Percentiles rank a stretch among this genome's conserved stretches.
These are phyloP conservation scores for Synanceia verrucosa DNA, from an alignment of 2,797 vertebrate species.

Conservation along the genomic window DNA sequence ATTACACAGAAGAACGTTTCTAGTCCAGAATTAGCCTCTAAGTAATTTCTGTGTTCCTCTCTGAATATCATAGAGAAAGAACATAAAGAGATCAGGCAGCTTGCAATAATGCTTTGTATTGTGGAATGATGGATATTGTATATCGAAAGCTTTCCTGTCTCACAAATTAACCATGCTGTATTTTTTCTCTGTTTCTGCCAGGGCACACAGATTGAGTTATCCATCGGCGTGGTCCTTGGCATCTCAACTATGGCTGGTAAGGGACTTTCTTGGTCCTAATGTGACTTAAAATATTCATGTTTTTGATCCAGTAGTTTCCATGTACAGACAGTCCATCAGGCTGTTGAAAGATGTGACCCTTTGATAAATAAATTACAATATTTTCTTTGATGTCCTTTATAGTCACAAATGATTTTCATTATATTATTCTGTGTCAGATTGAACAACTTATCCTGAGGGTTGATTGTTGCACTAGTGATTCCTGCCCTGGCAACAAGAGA, in stretches of 20 bases:
- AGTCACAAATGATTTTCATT: neutral
- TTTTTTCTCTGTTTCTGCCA: conserved; percentile 59
- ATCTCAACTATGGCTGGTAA: conserved; percentile 98
- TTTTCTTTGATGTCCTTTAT: neutral
- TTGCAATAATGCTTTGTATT: neutral
- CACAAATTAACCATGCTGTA: neutral
- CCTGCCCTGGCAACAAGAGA: neutral
- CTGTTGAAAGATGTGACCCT: too few species aligned
- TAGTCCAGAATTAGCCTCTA: neutral
- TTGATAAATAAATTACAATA: too few species aligned
- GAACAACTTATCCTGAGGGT: too few species aligned
- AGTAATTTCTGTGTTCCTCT: neutral
- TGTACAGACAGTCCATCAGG: neutral
- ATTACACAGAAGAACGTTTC: neutral
- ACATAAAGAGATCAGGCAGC: neutral
- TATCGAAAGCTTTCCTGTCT: neutral
- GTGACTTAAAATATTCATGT: neutral
- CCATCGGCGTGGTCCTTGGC: conserved; percentile 93
- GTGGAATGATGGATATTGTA: too few species aligned
- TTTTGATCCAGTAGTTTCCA: neutral
- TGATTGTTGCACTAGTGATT: neutral
- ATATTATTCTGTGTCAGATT: neutral
- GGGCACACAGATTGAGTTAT: conserved; percentile 96
- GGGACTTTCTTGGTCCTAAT: conserved; percentile 16
- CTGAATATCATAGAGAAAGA: neutral